These are phyloP conservation scores for Ophioninae sp. DNA, from an alignment of 2,888 invertebrate species.

Conservation along the genomic window DNA sequence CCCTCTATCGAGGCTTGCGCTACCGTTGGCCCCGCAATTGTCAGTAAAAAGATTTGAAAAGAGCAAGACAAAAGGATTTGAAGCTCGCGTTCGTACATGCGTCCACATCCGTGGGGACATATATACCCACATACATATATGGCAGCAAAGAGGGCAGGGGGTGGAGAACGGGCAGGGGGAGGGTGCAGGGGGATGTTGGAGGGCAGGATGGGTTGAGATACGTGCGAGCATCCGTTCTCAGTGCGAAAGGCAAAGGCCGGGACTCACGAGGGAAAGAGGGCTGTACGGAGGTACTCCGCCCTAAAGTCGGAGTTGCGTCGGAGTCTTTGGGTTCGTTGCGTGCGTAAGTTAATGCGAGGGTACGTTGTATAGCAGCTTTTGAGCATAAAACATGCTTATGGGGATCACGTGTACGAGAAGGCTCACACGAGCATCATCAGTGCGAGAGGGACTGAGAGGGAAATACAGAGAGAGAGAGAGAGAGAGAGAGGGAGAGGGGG, in stretches of 20 bases:
- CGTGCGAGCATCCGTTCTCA: slow-evolving; percentile 55
- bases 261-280: slow-evolving; percentile 23
- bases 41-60: slow-evolving; percentile 1
- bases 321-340: slow-evolving; percentile 25
- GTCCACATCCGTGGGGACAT: background rate
- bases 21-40: slow-evolving; percentile 36
- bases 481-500: too few relatives aligned
- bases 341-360: slow-evolving; percentile 53
- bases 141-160: too few relatives aligned
- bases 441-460: background rate
- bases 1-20: slow-evolving; percentile 3
- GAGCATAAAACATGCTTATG: slow-evolving; percentile 52
- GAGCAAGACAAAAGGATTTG: background rate
- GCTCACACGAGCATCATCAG: slow-evolving; percentile 30
- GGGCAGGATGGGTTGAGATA: slow-evolving; percentile 8
- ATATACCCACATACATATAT: slow-evolving; percentile 8
- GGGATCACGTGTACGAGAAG: slow-evolving; percentile 37
- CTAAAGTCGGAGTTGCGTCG: slow-evolving; percentile 39
- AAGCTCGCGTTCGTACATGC: slow-evolving; percentile 33
- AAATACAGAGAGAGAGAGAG: background rate
- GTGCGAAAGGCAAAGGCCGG: slow-evolving; percentile 12
- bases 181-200: too few relatives aligned
- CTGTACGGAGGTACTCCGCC: slow-evolving; percentile 35
- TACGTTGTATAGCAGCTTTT: slow-evolving; percentile 45
- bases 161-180: too few relatives aligned